phyloP scores from a whole-genome alignment of 2,113 vertebrate genomes.

The Illadopsis cleaveri region DNA sequence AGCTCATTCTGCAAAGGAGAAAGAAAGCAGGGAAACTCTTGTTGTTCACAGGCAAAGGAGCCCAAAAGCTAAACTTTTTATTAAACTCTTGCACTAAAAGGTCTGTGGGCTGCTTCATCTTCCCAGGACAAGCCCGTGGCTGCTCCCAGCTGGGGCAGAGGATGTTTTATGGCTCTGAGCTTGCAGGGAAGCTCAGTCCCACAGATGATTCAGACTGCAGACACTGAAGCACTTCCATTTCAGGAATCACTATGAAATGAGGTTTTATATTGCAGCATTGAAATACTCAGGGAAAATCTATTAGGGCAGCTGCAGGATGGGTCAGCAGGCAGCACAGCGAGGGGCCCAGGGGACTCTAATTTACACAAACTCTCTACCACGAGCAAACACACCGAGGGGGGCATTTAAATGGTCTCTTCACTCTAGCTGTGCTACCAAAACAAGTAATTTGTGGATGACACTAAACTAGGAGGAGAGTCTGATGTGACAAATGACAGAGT shows the following conservation, averaged over 20 bases:
- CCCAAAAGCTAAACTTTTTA: not conserved
- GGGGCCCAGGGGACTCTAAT: not conserved
- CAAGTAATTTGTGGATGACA: conserved; percentile 19
- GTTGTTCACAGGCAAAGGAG: not conserved
- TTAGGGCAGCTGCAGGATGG: not conserved
- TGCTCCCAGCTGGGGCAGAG: not conserved
- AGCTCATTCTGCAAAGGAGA: not conserved
- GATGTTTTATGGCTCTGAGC: not conserved
- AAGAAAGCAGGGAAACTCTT: not conserved
- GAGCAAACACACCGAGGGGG: not conserved
- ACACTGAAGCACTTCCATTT: not conserved
- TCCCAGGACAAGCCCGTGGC: not conserved
- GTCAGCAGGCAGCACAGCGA: not conserved
- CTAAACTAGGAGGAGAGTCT: not conserved
- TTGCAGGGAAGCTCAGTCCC: not conserved
- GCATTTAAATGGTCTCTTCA: conserved; percentile 16
- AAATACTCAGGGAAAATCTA: not conserved
- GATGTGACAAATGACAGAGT: not conserved
- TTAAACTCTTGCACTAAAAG: not conserved
- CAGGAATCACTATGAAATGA: not conserved
- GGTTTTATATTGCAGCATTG: not conserved
- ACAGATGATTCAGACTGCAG: not conserved
- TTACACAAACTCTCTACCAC: not conserved
- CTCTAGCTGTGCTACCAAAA: not conserved
- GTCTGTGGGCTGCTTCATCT: not conserved